phyloP scores from a whole-genome alignment of 2,113 vertebrate species.

The Numida meleagris region DNA sequence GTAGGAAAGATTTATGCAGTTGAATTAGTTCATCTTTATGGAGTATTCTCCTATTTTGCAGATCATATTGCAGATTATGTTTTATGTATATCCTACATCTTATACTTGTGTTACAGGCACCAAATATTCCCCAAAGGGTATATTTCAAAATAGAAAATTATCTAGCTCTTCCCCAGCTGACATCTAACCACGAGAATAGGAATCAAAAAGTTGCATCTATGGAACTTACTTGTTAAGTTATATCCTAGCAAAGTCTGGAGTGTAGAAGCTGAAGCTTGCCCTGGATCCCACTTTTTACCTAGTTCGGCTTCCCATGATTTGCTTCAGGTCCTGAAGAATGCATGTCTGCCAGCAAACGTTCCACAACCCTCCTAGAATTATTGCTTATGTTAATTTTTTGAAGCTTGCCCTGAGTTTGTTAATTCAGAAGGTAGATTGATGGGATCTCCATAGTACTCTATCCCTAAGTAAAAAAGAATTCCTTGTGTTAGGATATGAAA shows the following conservation, averaged over 20 bases:
- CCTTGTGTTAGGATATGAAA: constrained; percentile 33
- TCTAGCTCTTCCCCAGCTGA: background rate
- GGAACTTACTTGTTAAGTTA: background rate
- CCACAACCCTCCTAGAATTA: background rate
- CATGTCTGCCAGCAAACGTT: constrained; percentile 30
- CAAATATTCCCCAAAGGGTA: background rate
- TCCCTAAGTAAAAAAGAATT: constrained; percentile 43
- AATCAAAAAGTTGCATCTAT: background rate
- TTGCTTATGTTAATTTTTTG: background rate
- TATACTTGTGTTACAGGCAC: background rate
- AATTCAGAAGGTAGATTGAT: constrained; percentile 36
- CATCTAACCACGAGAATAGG: background rate
- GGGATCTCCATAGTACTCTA: constrained; percentile 19
- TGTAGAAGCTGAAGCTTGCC: background rate
- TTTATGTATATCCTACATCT: background rate
- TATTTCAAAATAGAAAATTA: background rate
- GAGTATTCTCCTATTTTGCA: background rate
- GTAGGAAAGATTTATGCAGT: background rate
- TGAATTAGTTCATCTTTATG: background rate
- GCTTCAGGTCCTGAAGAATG: background rate
- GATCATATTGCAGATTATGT: background rate
- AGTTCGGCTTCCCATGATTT: background rate
- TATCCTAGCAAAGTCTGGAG: background rate
- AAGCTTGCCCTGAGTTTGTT: constrained; percentile 31
- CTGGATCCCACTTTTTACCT: background rate